Base-by-base conservation (phyloP, 2,888 invertebrate species). In the Heliconius aoede region DNA sequence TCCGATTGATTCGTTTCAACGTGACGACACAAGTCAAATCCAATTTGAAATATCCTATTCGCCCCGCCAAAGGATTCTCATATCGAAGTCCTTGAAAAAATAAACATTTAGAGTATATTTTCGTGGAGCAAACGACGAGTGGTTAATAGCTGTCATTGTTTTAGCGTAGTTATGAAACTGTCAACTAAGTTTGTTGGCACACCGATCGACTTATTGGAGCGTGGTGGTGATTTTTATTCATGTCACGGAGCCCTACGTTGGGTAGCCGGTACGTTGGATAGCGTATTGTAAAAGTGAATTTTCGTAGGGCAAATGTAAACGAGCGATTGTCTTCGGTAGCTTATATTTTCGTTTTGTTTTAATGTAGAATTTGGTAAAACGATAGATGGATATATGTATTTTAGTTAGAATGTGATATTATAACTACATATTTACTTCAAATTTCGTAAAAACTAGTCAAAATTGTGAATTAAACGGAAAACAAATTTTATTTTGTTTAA, bases 201-300 rank as follows among this genome's bases (percentile, higher is more conserved):
- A 92, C 86, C 89, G 89, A 86, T 86, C 85, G 85, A 88, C 87
- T 94, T 93, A 93, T 91, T 93, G 93, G 93, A 93, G 92, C 93
- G 89, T 90, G 85, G 86, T 89, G 84, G 85, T 86, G 83, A 90
- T 91, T 89, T 89, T 90, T 88, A 93, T 92, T 91, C 92, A 83
- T 81, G 86, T 88, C 92, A 91, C 91, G 91, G 86, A 86, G 85
- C 86, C 84, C 83, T 84, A 61, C 60, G 81, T 83, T 85, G n/a
- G n/a, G 8, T 55, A 78, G 83, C 82, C 83, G 84, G 85, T 80
- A n/a, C n/a, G n/a, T n/a, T n/a, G n/a, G n/a, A n/a, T n/a, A 36
- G 65, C 36, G 65, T 2, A 24, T 83, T 80, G 78, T 81, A 76
- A 81, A 74, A 74, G 74, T 65, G 74, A 78, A 76, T 78, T 76